These are phyloP conservation scores for Apodemia zela DNA, from an alignment of 2,888 invertebrate genomes.

Conservation along the genomic window DNA sequence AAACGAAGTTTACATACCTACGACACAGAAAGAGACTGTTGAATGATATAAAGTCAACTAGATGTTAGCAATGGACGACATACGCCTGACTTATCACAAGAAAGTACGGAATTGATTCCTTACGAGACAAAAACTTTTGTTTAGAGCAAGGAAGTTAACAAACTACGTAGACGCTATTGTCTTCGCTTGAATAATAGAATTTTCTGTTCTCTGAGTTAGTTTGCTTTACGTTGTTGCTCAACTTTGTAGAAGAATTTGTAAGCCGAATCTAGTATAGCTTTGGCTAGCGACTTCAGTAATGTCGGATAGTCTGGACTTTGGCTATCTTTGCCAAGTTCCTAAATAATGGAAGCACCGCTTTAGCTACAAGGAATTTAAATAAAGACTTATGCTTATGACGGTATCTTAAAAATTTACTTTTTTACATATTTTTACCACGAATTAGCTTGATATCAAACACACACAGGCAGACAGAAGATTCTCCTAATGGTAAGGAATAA, in stretches of 20 bases:
- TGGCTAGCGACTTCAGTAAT: conserved; percentile 4
- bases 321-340: background rate
- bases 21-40: background rate
- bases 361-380: background rate
- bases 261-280: background rate
- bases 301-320: conserved; percentile 1
- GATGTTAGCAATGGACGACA: conserved; percentile 17
- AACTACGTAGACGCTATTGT: conserved; percentile 32
- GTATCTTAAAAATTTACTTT: too few species aligned
- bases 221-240: conserved; percentile 9
- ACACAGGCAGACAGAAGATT: too few species aligned
- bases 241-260: conserved; percentile 13
- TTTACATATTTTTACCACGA: too few species aligned
- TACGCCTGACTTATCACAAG: conserved; percentile 26
- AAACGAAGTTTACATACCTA: background rate
- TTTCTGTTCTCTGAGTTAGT: conserved; percentile 13
- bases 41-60: conserved; percentile 6
- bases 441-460: too few species aligned
- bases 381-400: background rate
- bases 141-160: conserved; percentile 28
- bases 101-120: conserved; percentile 30
- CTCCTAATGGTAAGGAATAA: too few species aligned
- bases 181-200: conserved; percentile 28
- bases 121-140: conserved; percentile 27
- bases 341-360: background rate